Percentiles rank a stretch among this genome's conserved stretches.
These are phyloP conservation scores for Theodoxus fluviatilis DNA, from an alignment of 2,888 invertebrate genomes.

Conservation along the genomic window DNA sequence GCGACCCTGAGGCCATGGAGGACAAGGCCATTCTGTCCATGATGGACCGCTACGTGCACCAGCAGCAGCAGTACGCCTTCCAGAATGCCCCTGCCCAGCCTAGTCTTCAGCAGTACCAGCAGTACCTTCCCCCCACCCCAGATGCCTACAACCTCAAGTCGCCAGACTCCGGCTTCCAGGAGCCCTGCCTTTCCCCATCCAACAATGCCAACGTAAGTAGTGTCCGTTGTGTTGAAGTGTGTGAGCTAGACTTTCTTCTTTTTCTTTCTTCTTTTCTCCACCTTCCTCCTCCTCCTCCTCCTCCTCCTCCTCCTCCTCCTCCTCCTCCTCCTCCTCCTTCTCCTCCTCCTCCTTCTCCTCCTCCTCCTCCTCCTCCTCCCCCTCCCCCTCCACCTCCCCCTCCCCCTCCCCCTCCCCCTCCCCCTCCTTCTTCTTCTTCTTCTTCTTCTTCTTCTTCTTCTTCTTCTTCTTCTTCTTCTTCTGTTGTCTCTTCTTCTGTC, in stretches of 20 bases:
- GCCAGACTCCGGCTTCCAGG: slow-evolving; percentile 59
- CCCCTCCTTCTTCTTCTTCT: background rate
- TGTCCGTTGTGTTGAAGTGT: background rate
- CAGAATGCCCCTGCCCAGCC: slow-evolving; percentile 28
- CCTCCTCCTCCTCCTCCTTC: background rate
- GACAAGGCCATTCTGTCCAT: too few relatives aligned
- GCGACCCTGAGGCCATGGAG: slow-evolving; percentile 23
- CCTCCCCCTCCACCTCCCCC: background rate
- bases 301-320: background rate
- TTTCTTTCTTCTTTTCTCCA: background rate
- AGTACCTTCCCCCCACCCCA: slow-evolving; percentile 25
- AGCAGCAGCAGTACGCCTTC: slow-evolving; percentile 37
- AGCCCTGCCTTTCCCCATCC: slow-evolving; percentile 51
- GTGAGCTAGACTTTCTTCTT: background rate
- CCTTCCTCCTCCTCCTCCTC: slow-evolving; percentile 3
- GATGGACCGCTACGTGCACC: slow-evolving; percentile 47
- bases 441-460: background rate
- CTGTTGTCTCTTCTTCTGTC: slow-evolving; percentile 5
- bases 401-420: slow-evolving; percentile 7
- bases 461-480: background rate
- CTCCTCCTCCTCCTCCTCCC: background rate
- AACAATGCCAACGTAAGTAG: slow-evolving; percentile 34
- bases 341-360: background rate
- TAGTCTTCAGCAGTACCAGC: slow-evolving; percentile 30
- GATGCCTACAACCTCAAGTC: slow-evolving; percentile 36